These are phyloP conservation scores for Uria lomvia DNA, from an alignment of 2,113 vertebrate species.

Conservation along the genomic window DNA sequence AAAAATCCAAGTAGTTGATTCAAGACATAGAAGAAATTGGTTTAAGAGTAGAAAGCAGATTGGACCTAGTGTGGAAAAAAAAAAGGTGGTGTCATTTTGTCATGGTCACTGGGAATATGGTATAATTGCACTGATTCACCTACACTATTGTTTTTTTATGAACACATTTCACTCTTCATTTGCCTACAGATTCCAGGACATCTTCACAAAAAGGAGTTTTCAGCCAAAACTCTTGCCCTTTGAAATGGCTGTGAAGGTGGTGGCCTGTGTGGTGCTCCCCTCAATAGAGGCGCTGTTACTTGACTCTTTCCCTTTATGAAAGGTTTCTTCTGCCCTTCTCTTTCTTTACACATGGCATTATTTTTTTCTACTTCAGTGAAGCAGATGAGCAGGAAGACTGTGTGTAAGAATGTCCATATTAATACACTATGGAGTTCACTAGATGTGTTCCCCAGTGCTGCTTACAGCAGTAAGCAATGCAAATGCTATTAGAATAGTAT, in stretches of 20 bases:
- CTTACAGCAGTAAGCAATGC: neutral
- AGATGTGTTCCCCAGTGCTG: neutral
- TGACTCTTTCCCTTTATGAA: neutral
- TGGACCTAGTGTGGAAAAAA: neutral
- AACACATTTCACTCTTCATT: neutral
- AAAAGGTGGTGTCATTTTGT: neutral
- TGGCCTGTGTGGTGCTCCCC: neutral
- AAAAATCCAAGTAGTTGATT: slow-evolving; percentile 14
- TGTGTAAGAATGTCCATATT: neutral
- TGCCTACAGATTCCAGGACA: neutral
- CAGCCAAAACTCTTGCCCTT: neutral
- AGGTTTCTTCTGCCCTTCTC: neutral
- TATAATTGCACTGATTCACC: neutral
- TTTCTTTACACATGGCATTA: neutral
- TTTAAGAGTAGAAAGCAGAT: neutral
- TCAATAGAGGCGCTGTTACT: neutral
- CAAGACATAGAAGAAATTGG: neutral
- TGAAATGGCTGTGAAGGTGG: neutral
- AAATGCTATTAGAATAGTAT: neutral
- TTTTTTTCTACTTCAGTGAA: neutral
- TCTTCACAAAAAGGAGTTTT: neutral
- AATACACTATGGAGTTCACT: neutral
- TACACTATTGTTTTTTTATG: neutral
- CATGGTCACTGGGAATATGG: neutral
- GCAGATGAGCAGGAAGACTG: neutral